Evolutionary conservation across 2,797 vertebrate genomes (phyloP).

Genomic region (Crax fasciolata): DNA sequence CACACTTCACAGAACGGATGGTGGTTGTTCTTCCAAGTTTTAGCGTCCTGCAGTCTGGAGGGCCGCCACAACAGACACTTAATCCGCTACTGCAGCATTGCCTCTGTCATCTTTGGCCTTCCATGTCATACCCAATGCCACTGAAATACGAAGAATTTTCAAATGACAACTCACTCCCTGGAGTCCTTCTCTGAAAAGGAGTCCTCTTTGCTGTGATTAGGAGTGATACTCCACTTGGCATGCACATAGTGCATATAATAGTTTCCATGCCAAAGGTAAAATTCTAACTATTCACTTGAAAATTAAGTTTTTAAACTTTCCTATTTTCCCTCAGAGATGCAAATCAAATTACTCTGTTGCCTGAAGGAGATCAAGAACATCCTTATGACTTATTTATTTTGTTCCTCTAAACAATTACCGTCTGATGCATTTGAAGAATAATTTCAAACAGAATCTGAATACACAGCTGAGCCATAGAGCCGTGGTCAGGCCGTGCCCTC

Average conservation of each 20-base stretch:
- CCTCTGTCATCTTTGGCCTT: background rate
- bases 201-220: background rate
- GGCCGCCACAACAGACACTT: background rate
- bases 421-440: background rate
- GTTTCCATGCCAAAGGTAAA: background rate
- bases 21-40: background rate
- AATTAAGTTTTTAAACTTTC: slow-evolving; percentile 11
- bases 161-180: background rate
- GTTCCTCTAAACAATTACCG: background rate
- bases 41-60: background rate
- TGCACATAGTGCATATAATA: background rate
- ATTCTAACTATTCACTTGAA: background rate
- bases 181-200: background rate
- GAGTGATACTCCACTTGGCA: background rate
- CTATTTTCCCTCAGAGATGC: background rate
- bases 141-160: background rate
- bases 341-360: background rate
- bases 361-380: background rate
- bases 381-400: background rate
- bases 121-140: background rate
- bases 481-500: background rate
- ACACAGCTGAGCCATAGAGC: background rate
- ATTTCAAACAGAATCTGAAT: background rate
- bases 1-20: background rate
- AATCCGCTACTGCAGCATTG: background rate